Percentiles rank a stretch among this genome's conserved stretches.
These are phyloP conservation scores for Meriones unguiculatus DNA, from an alignment of 2,113 vertebrate species.

Conservation along the genomic window DNA sequence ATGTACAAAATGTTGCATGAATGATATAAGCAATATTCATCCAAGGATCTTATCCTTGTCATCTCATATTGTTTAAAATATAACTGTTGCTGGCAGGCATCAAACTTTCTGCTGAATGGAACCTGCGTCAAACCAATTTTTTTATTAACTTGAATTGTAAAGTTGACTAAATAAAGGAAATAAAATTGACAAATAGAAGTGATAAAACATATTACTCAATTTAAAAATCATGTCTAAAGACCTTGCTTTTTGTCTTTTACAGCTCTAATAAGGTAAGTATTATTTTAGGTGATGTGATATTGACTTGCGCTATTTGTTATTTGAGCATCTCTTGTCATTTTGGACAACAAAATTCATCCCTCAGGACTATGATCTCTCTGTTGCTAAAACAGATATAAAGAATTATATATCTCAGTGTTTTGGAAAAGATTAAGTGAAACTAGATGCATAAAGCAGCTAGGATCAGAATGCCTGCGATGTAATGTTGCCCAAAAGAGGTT, in stretches of 20 bases:
- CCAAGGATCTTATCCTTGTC: neutral
- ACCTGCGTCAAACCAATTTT: neutral
- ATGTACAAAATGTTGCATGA: neutral
- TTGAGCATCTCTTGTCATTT: constrained; percentile 11
- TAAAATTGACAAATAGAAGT: neutral
- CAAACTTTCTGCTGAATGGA: neutral
- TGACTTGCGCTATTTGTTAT: constrained; percentile 43
- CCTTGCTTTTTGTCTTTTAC: neutral
- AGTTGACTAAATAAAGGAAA: neutral
- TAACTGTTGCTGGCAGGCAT: neutral
- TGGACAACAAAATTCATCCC: constrained; percentile 32
- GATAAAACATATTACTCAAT: constrained; percentile 18
- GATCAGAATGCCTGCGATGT: neutral
- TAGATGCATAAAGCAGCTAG: neutral
- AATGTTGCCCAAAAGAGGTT: neutral
- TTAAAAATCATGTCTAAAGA: neutral
- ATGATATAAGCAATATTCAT: neutral
- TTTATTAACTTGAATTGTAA: constrained; percentile 32
- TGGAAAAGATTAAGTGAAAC: constrained; percentile 7
- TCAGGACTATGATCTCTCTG: neutral
- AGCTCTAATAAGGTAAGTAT: constrained; percentile 23
- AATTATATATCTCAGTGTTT: neutral
- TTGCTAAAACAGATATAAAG: constrained; percentile 14
- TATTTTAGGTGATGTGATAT: constrained; percentile 11
- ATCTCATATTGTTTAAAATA: neutral